Base-by-base conservation (phyloP, 2,888 invertebrate genomes). In the Sinopyrophorus schimmeli region DNA sequence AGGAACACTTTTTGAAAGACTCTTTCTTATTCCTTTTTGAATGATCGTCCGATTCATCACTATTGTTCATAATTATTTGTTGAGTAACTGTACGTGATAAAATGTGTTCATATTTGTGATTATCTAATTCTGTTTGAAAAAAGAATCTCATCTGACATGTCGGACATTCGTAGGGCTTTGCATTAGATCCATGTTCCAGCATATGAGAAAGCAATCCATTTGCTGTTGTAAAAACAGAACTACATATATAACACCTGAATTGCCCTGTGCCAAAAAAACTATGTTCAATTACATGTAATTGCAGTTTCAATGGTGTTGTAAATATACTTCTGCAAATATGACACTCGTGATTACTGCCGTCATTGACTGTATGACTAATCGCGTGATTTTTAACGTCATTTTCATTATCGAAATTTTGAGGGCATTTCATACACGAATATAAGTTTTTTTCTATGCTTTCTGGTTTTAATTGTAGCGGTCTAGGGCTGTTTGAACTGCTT, bases 241-340 rank as follows among this genome's bases (percentile, higher is more conserved):
- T 88, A 72, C 95, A 96, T 55, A 94, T 80, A 70, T 92, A 92
- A 71, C 95, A 95, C 2, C 86, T 85, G 68, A 88, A 91, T 5
- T 86, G 84, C 20, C 87, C 84, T 62, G 89, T 89, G 2, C 91
- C 92, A 15, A 89, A 89, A 67, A 92, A 95, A 0, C 91, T 92
- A 71, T 96, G 95, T 64, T 95, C 93, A 50, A 95, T 93, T 47
- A 94, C 77, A 68, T 94, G 94, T 48, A 86, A 83, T 71, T 92
- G 94, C 1, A 95, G 79, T 52, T 92, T 86, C 21, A 87, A 81
- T 0, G 90, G 85, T 1, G 89, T 87, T 28, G 88, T 84, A 28
- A 89, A 80, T 5, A 86, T 80, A 59, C 86, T 82, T 41, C 86
- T 80, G 65, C 95, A 95, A 1, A 95, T 78, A 53, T 81, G 41